Base-by-base conservation (phyloP, 1,140 invertebrate genomes). In the Zaprionus tsacasi region DNA sequence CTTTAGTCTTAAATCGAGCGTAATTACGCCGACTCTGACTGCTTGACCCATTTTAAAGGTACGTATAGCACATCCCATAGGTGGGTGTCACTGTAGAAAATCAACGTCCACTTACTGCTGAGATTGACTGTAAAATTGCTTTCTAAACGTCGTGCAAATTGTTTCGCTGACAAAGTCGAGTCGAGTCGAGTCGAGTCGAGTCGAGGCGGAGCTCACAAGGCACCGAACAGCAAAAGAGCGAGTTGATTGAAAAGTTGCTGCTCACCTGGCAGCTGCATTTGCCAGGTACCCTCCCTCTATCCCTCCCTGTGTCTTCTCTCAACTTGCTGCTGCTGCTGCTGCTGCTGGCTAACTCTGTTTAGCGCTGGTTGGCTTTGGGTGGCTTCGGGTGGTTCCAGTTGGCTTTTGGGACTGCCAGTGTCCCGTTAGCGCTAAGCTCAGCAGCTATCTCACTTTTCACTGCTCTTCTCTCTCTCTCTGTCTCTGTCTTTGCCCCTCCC, bases 171-270 rank as follows among this genome's bases (percentile, higher is more conserved):
- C 65, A 69, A 74, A 61, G 27, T 73, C 63, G 25, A 55, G 68
- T 13, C n/a, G 67, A 15, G 15, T 30, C 27, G 6, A n/a, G n/a
- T n/a, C n/a, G n/a, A 61, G 27, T 73, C 63, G 25, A 55, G 68
- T 13, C n/a, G 67, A 15, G 15, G 45, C 27, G 6, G 48, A 55
- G 38, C 35, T 56, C 15, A 6, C 38, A 77, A 48, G 36, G 43
- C 45, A 70, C 58, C 60, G 65, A 79, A 63, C 52, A 45, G 58
- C 45, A 70, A 69, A 69, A 71, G 69, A 25, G 33, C 77, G 69
- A 70, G 71, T 77, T 79, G 82, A 87, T 87, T 82, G 83, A 87
- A 87, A 87, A 87, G 66, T 82, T 87, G 74, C 77, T 71, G 64
- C 57, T 48, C 33, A 60, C 50, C 67, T 75, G 58, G 43, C 55